phyloP scores from a whole-genome alignment of 1,140 invertebrate species.

The Neodiprion virginianus region DNA sequence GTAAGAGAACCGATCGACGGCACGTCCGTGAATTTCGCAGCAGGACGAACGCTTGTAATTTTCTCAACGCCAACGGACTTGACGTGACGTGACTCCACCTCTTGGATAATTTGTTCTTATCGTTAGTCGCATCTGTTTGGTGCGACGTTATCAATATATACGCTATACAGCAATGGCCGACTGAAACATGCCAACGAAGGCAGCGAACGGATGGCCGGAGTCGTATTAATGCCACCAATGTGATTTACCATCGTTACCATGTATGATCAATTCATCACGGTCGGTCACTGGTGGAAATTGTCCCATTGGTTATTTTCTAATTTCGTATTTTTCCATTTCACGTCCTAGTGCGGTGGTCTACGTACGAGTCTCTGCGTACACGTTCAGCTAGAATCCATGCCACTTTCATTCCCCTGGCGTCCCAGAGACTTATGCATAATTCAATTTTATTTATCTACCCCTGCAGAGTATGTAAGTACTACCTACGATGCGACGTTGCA shows the following conservation, averaged over 20 bases:
- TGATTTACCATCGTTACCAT: background rate
- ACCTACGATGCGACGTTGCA: background rate
- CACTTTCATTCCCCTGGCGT: background rate
- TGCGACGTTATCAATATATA: background rate
- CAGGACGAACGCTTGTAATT: background rate
- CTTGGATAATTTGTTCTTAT: background rate
- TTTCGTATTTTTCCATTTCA: background rate
- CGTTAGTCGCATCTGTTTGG: background rate
- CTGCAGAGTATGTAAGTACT: background rate
- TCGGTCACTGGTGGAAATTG: too few species aligned
- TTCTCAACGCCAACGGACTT: too few species aligned
- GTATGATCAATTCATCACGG: background rate
- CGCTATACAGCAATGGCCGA: background rate
- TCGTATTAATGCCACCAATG: background rate
- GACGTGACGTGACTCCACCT: too few species aligned
- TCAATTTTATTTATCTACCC: conserved; percentile 4
- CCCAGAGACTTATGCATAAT: background rate
- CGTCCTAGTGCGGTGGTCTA: too few species aligned
- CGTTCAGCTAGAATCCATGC: background rate
- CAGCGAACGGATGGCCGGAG: too few species aligned
- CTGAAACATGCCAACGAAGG: background rate
- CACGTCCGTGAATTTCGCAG: too few species aligned
- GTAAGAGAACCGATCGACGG: background rate
- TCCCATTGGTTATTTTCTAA: background rate
- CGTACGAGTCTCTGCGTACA: too few species aligned